Evolutionary conservation across 2,888 invertebrate species (phyloP).

Genomic region (Alviniconcha strummeri): DNA sequence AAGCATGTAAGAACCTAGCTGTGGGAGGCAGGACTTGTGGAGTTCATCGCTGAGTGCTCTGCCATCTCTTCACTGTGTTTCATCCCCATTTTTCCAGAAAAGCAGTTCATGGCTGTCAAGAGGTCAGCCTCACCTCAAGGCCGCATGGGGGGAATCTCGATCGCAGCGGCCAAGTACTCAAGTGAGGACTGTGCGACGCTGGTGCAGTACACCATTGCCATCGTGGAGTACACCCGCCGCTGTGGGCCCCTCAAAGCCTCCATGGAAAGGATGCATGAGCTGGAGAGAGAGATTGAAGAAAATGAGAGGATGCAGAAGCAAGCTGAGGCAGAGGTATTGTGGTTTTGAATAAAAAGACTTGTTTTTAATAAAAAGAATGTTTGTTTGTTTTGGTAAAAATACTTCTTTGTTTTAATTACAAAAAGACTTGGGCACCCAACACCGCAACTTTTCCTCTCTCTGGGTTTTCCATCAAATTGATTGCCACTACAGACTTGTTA

Average conservation of each 20-base stretch:
- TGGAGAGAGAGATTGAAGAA: constrained; percentile 72
- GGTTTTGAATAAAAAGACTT: constrained; percentile 59
- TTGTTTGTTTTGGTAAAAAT: background rate
- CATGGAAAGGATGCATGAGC: constrained; percentile 66
- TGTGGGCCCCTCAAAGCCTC: constrained; percentile 68
- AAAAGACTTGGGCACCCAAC: too few relatives aligned
- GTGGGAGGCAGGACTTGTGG: too few relatives aligned
- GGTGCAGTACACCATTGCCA: constrained; percentile 73
- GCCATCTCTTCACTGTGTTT: background rate
- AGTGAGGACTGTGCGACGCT: constrained; percentile 73
- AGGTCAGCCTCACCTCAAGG: constrained; percentile 58
- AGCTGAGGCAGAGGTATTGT: constrained; percentile 64
- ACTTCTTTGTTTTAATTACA: too few relatives aligned
- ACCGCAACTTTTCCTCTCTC: background rate
- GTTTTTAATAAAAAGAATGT: background rate
- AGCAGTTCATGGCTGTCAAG: constrained; percentile 58
- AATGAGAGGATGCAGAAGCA: constrained; percentile 69
- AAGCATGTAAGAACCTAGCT: too few relatives aligned
- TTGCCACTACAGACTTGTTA: too few relatives aligned
- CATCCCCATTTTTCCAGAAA: constrained; percentile 42
- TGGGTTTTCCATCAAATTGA: background rate
- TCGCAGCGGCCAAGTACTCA: constrained; percentile 71
- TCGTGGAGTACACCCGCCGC: constrained; percentile 71
- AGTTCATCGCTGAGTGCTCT: too few relatives aligned
- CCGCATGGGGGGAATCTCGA: constrained; percentile 65